These are phyloP conservation scores for Hyaena hyaena DNA, from an alignment of 2,113 vertebrate genomes.

Conservation along the genomic window DNA sequence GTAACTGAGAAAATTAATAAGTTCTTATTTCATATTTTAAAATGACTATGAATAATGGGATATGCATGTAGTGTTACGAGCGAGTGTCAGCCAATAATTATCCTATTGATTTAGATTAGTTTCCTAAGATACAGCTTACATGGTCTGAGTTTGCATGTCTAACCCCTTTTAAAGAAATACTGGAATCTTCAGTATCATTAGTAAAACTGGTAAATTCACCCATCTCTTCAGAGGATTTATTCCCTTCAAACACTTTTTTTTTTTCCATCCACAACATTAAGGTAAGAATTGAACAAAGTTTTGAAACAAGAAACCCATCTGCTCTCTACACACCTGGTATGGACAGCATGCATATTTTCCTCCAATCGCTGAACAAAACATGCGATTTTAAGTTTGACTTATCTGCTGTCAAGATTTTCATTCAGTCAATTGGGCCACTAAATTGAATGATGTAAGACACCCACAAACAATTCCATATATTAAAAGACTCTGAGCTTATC, in stretches of 20 bases:
- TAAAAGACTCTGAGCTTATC: neutral
- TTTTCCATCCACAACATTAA: neutral
- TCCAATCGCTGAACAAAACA: neutral
- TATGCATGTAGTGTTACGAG: neutral
- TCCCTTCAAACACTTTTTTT: neutral
- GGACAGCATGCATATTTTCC: neutral
- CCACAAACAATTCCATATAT: neutral
- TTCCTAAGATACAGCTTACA: neutral
- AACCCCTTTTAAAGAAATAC: neutral
- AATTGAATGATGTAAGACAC: neutral
- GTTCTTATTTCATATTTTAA: constrained; percentile 33
- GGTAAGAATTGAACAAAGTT: neutral
- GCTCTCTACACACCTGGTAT: neutral
- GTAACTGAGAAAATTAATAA: constrained; percentile 32
- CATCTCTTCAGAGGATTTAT: neutral
- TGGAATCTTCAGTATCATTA: neutral
- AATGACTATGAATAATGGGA: constrained; percentile 1
- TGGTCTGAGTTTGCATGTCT: neutral
- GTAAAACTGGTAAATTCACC: neutral
- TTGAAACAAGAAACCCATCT: neutral
- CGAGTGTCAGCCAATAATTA: neutral
- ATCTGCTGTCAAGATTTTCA: neutral
- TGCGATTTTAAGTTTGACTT: constrained; percentile 23
- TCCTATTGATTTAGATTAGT: neutral
- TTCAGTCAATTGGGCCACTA: neutral